These are phyloP conservation scores for Chrysemys picta DNA, from an alignment of 2,113 vertebrate species.

Conservation along the genomic window DNA sequence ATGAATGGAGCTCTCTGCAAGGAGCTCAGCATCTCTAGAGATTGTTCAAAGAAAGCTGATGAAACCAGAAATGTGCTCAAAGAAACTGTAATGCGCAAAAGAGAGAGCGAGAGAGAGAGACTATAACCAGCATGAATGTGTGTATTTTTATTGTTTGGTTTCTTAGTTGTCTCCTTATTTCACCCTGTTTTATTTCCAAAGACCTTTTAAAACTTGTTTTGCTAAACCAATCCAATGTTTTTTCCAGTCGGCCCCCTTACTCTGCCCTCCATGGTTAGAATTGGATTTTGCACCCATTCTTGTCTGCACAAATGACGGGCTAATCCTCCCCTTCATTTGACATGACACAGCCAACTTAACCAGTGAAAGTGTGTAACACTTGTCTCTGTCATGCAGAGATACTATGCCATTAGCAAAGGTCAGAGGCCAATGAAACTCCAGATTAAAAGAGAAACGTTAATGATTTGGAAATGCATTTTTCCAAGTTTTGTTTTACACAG, in stretches of 20 bases:
- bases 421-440: not conserved
- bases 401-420: not conserved
- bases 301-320: not conserved
- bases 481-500: not conserved
- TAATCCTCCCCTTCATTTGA: not conserved
- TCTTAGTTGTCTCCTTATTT: not conserved
- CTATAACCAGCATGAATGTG: not conserved
- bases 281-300: not conserved
- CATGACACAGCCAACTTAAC: not conserved
- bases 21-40: not conserved
- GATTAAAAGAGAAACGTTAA: constrained; percentile 24
- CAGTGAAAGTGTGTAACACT: not conserved
- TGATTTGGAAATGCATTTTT: not conserved
- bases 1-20: constrained; percentile 12
- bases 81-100: not conserved
- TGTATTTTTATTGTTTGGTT: not conserved
- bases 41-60: not conserved
- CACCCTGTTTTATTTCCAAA: not conserved
- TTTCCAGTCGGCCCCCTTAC: not conserved
- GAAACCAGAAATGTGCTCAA: constrained; percentile 35
- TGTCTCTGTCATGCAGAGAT: not conserved
- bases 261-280: not conserved
- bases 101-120: not conserved
- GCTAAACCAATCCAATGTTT: not conserved
- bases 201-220: not conserved